phyloP scores from a whole-genome alignment of 2,113 vertebrate species.

The Limnothrissa miodon region DNA sequence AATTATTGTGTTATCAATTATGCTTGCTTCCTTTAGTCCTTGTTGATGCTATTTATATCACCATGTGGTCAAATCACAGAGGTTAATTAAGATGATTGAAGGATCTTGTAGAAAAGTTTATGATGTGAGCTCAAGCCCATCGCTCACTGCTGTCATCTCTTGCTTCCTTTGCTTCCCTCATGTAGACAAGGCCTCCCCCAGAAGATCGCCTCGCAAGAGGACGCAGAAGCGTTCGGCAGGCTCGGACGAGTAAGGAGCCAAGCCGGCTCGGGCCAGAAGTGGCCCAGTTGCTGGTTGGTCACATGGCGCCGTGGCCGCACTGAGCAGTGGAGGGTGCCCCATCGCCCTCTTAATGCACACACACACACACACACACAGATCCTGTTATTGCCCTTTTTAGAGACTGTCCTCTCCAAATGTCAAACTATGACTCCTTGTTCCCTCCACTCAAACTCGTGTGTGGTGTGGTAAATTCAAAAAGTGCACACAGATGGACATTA shows the following conservation, averaged over 20 bases:
- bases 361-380: not conserved
- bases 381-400: not conserved
- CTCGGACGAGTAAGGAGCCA: slow-evolving; percentile 89
- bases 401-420: not conserved
- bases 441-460: not conserved
- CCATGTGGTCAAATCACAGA: not conserved
- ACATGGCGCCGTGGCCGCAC: slow-evolving; percentile 17
- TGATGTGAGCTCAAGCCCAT: not conserved
- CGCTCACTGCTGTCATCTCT: not conserved
- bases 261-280: not conserved
- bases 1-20: too few relatives aligned
- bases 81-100: not conserved
- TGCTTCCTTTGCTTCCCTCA: not conserved
- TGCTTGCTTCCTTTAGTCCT: too few relatives aligned
- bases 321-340: slow-evolving; percentile 31
- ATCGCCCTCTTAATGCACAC: slow-evolving; percentile 35
- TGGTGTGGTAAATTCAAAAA: not conserved
- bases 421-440: slow-evolving; percentile 35
- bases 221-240: slow-evolving; percentile 92
- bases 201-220: slow-evolving; percentile 90
- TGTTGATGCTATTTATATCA: too few relatives aligned
- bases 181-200: slow-evolving; percentile 93
- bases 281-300: not conserved
- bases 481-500: not conserved
- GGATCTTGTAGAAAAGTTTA: not conserved